phyloP scores from a whole-genome alignment of 2,888 invertebrate species.

The Cheilosia urbana region DNA sequence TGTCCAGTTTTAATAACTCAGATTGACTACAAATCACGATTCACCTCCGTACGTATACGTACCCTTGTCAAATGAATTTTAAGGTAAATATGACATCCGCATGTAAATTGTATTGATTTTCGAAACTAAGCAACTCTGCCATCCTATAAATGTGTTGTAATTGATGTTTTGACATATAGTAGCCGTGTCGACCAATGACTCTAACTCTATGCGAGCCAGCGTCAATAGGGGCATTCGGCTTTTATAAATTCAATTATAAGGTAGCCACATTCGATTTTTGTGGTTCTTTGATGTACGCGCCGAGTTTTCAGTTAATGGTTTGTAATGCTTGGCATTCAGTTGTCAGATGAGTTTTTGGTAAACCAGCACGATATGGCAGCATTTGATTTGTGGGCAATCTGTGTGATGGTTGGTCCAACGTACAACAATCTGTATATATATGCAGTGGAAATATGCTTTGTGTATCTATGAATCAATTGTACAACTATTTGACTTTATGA shows the following conservation, averaged over 20 bases:
- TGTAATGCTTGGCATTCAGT: conserved; percentile 30
- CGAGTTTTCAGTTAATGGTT: conserved; percentile 8
- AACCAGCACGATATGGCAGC: conserved; percentile 36
- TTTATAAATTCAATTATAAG: conserved; percentile 40
- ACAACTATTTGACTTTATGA: conserved; percentile 18
- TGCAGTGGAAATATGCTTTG: not conserved
- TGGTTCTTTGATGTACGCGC: conserved; percentile 36
- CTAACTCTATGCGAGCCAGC: conserved; percentile 24
- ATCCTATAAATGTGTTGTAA: conserved; percentile 38
- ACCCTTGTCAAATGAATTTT: conserved; percentile 59
- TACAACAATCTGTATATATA: not conserved
- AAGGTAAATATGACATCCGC: conserved; percentile 43
- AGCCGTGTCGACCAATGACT: conserved; percentile 38
- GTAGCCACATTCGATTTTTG: conserved; percentile 25
- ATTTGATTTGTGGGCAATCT: conserved; percentile 67
- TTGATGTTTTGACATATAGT: conserved; percentile 60
- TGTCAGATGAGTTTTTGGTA: conserved; percentile 45
- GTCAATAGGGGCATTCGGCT: conserved; percentile 8
- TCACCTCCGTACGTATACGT: too few relatives aligned
- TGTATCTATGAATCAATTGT: not conserved
- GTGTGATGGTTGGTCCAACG: conserved; percentile 47
- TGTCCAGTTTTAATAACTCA: conserved; percentile 55
- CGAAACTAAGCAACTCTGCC: conserved; percentile 22
- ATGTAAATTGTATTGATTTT: conserved; percentile 53
- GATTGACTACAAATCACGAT: conserved; percentile 56